Evolutionary conservation across 2,888 invertebrate species (phyloP).

Genomic region (Nineta flava): DNA sequence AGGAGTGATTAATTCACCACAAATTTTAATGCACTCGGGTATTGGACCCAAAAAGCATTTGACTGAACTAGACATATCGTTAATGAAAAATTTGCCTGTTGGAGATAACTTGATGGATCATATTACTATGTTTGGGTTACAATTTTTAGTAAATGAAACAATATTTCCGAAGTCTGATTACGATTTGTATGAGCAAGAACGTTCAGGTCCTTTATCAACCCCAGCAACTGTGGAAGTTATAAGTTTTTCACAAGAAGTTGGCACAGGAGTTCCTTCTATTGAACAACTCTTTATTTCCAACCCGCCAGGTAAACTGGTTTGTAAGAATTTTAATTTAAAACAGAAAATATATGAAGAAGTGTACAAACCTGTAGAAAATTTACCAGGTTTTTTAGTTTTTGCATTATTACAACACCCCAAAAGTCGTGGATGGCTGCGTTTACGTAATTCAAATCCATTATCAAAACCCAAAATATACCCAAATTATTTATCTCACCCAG

Average conservation of each 20-base stretch:
- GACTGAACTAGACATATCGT: slow-evolving; percentile 34
- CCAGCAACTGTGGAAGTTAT: slow-evolving; percentile 53
- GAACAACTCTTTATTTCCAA: slow-evolving; percentile 38
- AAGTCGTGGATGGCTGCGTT: slow-evolving; percentile 49
- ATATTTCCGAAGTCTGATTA: neutral
- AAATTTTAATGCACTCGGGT: slow-evolving; percentile 65
- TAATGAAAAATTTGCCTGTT: slow-evolving; percentile 40
- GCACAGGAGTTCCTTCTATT: slow-evolving; percentile 43
- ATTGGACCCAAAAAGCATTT: slow-evolving; percentile 48
- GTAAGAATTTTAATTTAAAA: neutral
- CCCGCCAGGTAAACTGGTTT: neutral
- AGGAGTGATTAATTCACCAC: slow-evolving; percentile 63
- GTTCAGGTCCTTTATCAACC: slow-evolving; percentile 40
- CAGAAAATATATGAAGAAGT: neutral
- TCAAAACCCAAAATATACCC: slow-evolving; percentile 64
- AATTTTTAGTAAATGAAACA: slow-evolving; percentile 33
- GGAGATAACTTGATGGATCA: slow-evolving; percentile 58
- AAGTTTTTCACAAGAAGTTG: slow-evolving; percentile 29
- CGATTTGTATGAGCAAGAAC: slow-evolving; percentile 11
- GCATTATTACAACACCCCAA: slow-evolving; percentile 59
- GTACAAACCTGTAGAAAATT: slow-evolving; percentile 35
- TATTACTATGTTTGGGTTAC: slow-evolving; percentile 44
- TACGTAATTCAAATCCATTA: slow-evolving; percentile 56
- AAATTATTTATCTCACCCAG: slow-evolving; percentile 55
- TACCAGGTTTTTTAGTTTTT: slow-evolving; percentile 42